These are phyloP conservation scores for Hylaeus anthracinus DNA, from an alignment of 1,140 invertebrate genomes.

Conservation along the genomic window DNA sequence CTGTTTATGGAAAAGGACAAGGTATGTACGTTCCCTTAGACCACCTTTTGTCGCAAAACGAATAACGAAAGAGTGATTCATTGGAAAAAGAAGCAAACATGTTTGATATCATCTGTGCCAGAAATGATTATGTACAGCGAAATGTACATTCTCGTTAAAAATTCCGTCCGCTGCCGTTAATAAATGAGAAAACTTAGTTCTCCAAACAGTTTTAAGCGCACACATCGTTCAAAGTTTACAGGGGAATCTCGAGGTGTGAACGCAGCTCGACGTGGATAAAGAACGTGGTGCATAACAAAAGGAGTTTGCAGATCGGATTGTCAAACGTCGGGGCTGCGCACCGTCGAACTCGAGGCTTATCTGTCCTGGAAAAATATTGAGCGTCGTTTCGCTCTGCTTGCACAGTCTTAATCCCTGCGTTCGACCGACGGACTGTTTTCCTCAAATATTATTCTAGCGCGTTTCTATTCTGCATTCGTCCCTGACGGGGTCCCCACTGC, in stretches of 20 bases:
- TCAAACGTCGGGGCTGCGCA: constrained; percentile 30
- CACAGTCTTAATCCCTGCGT: constrained; percentile 1
- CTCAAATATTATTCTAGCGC: constrained; percentile 37
- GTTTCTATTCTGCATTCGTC: not conserved
- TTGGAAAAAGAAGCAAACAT: no score
- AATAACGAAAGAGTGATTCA: no score
- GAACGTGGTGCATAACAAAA: constrained; percentile 16
- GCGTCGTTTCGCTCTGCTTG: constrained; percentile 7
- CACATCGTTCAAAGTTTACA: not conserved
- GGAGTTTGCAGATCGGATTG: constrained; percentile 48
- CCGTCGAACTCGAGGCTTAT: constrained; percentile 41
- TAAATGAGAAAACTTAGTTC: no score
- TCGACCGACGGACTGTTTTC: constrained; percentile 25
- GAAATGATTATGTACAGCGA: no score
- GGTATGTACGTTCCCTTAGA: no score
- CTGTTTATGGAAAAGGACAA: no score
- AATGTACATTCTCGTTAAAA: no score
- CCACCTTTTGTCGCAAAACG: no score
- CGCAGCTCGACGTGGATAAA: not conserved
- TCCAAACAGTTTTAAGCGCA: not conserved
- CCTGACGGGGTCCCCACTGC: not conserved
- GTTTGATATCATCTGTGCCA: no score
- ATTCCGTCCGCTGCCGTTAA: no score
- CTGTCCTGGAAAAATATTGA: constrained; percentile 55
- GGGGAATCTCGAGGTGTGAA: not conserved